Evolutionary conservation across 2,113 vertebrate genomes (phyloP), one percentile per base, ranked within the genome.

Genomic region (Sinosuthora webbiana): DNA sequence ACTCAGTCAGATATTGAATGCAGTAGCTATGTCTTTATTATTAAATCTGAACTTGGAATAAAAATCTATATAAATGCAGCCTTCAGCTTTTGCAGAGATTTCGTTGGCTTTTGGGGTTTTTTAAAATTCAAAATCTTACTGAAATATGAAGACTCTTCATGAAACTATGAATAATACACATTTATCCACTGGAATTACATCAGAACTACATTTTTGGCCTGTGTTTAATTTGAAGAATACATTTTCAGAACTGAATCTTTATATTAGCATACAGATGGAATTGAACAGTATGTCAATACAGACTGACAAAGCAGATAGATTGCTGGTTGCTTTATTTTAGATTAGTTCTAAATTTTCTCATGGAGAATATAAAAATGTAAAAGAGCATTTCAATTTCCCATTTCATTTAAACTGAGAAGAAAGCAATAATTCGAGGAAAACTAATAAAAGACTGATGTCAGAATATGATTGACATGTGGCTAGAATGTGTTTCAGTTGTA

Each of bases 231-330:
- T 95, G 90, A 96, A 94, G 87, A 95, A 94, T 95, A 76, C 23
- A 95, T 96, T 97, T 97, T 47, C 69, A 87, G 92, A 91, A 93
- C 95, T 77, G 87, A 96, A 96, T 98, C 57, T 95, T 89, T 24
- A 83, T 97, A 98, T 98, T 98, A 97, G 76, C 97, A 98, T 98
- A 97, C 84, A 98, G 95, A 98, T 96, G 84, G 94, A 97, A 96
- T 80, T 96, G 94, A 97, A 93, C 89, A 96, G 81, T 97, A 87
- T 96, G 95, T 97, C 96, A 97, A 96, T 96, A 97, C 60, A 96
- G 95, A 97, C 97, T 97, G 97, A 96, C 87, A 97, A 97, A 96
- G 78, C 89, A 97, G 95, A 97, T 96, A 95, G 92, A 89, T 95
- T 94, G 65, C 88, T 89, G 64, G 82, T 92, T 94, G 60, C 24